Evolutionary conservation across 2,113 vertebrate species (phyloP).

Genomic region (Salvelinus sp.): DNA sequence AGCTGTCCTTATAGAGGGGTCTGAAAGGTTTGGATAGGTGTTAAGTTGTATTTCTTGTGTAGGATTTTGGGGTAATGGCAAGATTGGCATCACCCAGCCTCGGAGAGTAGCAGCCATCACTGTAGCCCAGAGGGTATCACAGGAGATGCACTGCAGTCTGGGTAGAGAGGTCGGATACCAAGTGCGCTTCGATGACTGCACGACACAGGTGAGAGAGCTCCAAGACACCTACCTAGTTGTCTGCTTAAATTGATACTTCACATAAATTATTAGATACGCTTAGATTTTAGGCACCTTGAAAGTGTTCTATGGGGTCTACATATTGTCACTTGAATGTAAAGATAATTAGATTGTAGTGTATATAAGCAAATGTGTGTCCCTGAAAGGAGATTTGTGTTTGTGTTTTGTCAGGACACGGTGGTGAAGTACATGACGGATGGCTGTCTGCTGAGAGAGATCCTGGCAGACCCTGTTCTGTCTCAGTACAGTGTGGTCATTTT

Average conservation of each 20-base stretch:
- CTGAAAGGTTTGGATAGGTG: too few species aligned
- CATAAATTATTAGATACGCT: not conserved
- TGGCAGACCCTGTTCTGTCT: conserved; percentile 84
- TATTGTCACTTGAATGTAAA: too few species aligned
- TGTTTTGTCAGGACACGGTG: conserved; percentile 79
- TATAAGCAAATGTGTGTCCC: not conserved
- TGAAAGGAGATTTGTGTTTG: conserved; percentile 2
- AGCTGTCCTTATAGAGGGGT: too few species aligned
- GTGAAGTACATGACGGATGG: conserved; percentile 98
- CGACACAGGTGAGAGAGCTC: conserved; percentile 76
- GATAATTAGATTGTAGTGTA: not conserved
- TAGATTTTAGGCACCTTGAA: too few species aligned
- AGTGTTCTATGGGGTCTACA: too few species aligned
- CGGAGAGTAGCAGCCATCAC: conserved; percentile 85
- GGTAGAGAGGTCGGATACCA: conserved; percentile 79
- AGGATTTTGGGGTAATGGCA: conserved; percentile 77
- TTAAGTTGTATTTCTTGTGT: not conserved
- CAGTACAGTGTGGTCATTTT: conserved; percentile 89
- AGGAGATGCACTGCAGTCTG: conserved; percentile 73
- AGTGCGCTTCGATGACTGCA: conserved; percentile 95
- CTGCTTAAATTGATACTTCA: not conserved
- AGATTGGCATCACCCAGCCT: conserved; percentile 85
- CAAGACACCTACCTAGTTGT: not conserved
- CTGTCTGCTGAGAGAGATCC: conserved; percentile 89
- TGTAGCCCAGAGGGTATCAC: conserved; percentile 83